Evolutionary conservation across 92 coral and sea anemone genomes (phyloP).

Genomic region (Epizoanthus rinbou): DNA sequence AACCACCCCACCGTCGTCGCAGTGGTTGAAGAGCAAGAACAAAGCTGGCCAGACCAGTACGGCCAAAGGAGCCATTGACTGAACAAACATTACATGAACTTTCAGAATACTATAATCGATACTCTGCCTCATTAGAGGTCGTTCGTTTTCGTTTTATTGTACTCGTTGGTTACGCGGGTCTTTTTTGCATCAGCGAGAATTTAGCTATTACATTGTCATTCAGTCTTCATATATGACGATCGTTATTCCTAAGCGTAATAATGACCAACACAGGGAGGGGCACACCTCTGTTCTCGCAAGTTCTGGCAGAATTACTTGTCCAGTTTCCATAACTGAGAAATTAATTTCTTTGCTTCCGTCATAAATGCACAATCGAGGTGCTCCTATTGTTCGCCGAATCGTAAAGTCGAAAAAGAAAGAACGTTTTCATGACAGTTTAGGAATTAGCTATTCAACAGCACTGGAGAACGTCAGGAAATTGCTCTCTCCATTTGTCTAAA

Average conservation of each 20-base stretch:
- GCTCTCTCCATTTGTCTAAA: neutral
- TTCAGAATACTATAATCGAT: neutral
- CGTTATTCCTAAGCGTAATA: neutral
- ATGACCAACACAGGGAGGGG: constrained; percentile 8
- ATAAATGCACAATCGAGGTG: neutral
- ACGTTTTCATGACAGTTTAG: neutral
- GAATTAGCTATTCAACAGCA: neutral
- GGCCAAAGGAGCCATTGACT: no score
- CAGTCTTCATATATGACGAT: neutral
- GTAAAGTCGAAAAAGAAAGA: neutral
- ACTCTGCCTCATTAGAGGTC: neutral
- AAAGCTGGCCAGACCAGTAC: no score
- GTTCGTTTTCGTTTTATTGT: neutral
- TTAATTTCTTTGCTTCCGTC: neutral
- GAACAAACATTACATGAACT: neutral
- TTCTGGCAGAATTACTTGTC: neutral
- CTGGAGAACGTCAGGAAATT: constrained; percentile 8
- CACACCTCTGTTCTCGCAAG: no score
- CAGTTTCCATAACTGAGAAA: constrained; percentile 2
- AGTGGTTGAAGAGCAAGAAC: no score
- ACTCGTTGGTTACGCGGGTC: no score
- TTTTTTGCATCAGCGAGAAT: no score
- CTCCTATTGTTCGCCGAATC: constrained; percentile 1
- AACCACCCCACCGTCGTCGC: no score
- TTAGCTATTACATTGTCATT: neutral